A percentile compares a stretch with the other conserved stretches of the same genome.
Evolutionary conservation across 2,113 vertebrate genomes (phyloP).

Genomic region (Hemichromis elongatus): DNA sequence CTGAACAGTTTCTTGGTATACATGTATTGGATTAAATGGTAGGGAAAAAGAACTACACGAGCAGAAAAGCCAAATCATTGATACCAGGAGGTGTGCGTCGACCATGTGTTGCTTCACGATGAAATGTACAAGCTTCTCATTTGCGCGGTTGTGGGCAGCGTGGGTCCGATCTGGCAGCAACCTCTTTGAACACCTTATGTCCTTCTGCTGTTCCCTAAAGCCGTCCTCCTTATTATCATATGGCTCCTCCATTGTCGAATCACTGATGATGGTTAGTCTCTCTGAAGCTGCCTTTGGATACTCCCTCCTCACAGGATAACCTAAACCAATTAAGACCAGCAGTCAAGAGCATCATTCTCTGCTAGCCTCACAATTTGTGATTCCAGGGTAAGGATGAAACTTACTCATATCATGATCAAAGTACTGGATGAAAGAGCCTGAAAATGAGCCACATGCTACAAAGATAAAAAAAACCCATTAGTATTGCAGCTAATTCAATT

Average conservation of each 20-base stretch:
- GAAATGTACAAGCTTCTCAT: conserved; percentile 85
- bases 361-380: neutral
- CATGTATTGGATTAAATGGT: neutral
- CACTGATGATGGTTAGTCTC: conserved; percentile 64
- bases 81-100: conserved; percentile 81
- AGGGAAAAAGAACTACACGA: neutral
- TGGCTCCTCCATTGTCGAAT: conserved; percentile 21
- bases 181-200: conserved; percentile 69
- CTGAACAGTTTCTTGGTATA: neutral
- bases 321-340: conserved; percentile 54
- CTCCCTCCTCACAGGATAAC: conserved; percentile 81
- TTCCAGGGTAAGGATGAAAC: conserved; percentile 48
- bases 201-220: conserved; percentile 26
- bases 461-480: conserved; percentile 9
- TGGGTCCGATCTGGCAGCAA: conserved; percentile 86
- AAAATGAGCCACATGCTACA: conserved; percentile 85
- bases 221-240: conserved; percentile 23
- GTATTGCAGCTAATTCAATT: neutral
- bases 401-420: conserved; percentile 87
- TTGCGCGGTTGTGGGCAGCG: conserved; percentile 84
- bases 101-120: conserved; percentile 82
- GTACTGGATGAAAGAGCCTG: conserved; percentile 88
- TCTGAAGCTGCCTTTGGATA: conserved; percentile 57
- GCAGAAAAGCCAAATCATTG: neutral
- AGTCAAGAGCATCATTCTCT: neutral